A percentile compares a stretch with the other conserved stretches of the same genome.
phyloP scores from a whole-genome alignment of 1,140 invertebrate genomes.

The Oscheius sp. region DNA sequence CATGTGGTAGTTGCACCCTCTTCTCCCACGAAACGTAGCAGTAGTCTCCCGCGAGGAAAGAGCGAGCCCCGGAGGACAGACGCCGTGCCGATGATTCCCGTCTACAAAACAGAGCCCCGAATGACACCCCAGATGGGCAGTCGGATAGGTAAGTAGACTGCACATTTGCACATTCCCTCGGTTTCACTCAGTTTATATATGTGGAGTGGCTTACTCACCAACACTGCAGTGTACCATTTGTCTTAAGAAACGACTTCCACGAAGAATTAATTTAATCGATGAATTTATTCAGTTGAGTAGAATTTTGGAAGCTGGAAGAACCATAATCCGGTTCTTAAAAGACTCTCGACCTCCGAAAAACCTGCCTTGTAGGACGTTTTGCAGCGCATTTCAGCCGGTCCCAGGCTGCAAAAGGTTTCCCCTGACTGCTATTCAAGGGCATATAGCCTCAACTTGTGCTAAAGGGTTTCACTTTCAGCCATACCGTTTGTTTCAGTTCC shows the following conservation, averaged over 20 bases:
- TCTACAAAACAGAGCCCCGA: background rate
- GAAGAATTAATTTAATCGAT: too few species aligned
- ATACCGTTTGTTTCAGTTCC: background rate
- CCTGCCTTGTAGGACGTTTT: too few species aligned
- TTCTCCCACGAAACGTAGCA: background rate
- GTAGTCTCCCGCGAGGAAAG: background rate
- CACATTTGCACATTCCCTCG: background rate
- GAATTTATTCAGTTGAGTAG: too few species aligned
- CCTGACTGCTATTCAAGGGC: background rate
- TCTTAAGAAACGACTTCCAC: too few species aligned
- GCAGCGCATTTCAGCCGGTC: background rate
- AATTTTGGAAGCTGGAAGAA: too few species aligned
- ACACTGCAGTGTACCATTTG: background rate
- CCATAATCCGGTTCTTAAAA: too few species aligned
- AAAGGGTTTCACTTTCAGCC: background rate
- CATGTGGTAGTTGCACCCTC: background rate
- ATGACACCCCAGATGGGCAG: conserved; percentile 5
- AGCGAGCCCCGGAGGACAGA: background rate
- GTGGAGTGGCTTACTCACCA: background rate
- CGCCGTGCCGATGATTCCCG: background rate
- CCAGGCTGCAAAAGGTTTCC: background rate
- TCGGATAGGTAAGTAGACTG: conserved; percentile 11
- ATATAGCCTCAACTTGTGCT: background rate
- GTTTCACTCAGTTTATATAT: background rate
- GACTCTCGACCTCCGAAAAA: too few species aligned